These are phyloP conservation scores for Pogoniulus pusillus DNA, from an alignment of 2,797 vertebrate species.

Conservation along the genomic window DNA sequence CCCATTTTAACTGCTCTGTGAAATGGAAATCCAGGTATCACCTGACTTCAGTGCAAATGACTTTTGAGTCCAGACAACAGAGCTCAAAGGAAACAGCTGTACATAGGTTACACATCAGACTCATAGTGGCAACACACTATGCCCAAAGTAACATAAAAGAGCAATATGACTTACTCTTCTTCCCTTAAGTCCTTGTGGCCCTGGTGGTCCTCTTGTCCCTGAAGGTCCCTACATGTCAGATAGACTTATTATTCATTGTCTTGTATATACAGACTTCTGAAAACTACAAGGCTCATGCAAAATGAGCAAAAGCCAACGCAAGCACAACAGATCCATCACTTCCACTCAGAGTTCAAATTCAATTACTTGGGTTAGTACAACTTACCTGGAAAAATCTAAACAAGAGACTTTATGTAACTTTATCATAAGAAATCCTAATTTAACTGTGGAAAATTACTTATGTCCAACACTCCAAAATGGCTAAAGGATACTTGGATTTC, in stretches of 20 bases:
- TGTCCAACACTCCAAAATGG: background rate
- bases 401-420: background rate
- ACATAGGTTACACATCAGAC: background rate
- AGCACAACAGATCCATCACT: background rate
- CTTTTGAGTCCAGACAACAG: background rate
- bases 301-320: background rate
- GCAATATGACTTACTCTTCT: slow-evolving; percentile 83
- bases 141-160: background rate
- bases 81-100: background rate
- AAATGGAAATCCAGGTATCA: background rate
- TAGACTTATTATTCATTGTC: background rate
- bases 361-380: background rate
- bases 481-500: background rate
- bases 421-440: background rate
- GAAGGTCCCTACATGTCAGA: slow-evolving; percentile 80
- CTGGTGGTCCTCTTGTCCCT: slow-evolving; percentile 86
- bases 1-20: background rate
- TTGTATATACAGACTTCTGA: background rate
- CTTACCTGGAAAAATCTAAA: background rate
- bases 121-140: background rate
- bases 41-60: background rate
- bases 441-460: background rate
- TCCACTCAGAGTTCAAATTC: background rate
- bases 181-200: slow-evolving; percentile 86
- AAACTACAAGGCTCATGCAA: background rate